These are phyloP conservation scores for Scaptodrosophila latifasciaeformis DNA, from an alignment of 2,888 invertebrate species.

Conservation along the genomic window DNA sequence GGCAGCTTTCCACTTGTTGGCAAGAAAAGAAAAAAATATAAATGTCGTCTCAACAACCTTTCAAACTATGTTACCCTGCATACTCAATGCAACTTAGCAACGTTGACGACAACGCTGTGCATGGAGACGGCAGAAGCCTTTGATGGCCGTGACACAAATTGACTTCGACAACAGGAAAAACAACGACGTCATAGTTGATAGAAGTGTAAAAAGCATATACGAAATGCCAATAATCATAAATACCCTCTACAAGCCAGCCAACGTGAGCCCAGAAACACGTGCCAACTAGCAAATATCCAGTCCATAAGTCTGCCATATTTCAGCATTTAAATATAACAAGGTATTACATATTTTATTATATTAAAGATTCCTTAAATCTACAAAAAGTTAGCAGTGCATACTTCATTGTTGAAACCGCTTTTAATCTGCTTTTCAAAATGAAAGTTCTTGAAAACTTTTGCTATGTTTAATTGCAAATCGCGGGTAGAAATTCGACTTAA, in stretches of 20 bases:
- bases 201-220: slow-evolving; percentile 4
- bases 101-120: too few species aligned
- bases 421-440: too few species aligned
- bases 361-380: too few species aligned
- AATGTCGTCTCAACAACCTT: neutral
- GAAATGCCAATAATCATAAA: slow-evolving; percentile 46
- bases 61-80: slow-evolving; percentile 12
- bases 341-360: too few species aligned
- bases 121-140: slow-evolving; percentile 22
- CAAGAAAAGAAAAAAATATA: neutral
- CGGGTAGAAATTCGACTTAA: too few species aligned
- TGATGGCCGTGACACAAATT: slow-evolving; percentile 43
- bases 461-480: too few species aligned
- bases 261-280: slow-evolving; percentile 13
- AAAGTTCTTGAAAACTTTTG: too few species aligned
- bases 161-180: slow-evolving; percentile 27
- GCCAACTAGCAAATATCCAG: too few species aligned
- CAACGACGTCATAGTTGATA: neutral
- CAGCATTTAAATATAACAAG: too few species aligned
- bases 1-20: too few species aligned
- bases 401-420: too few species aligned
- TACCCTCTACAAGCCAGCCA: slow-evolving; percentile 20
- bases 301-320: slow-evolving; percentile 5
- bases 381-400: too few species aligned
- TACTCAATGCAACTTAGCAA: neutral